phyloP scores from a whole-genome alignment of 2,113 vertebrate genomes.

The Otocyon megalotis region DNA sequence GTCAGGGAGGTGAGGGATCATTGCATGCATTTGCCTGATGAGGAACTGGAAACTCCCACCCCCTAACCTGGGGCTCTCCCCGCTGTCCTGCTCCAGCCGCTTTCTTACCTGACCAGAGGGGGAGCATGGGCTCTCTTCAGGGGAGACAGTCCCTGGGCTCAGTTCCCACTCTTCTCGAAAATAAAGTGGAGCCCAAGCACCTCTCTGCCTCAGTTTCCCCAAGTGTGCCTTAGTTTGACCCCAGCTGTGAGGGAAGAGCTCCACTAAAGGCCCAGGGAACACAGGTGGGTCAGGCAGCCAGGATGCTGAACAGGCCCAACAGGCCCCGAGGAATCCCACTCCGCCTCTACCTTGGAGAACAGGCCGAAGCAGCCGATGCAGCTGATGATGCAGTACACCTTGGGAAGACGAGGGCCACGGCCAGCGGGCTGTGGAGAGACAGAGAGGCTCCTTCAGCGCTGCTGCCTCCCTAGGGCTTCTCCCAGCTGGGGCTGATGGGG shows the following conservation, averaged over 20 bases:
- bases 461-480: not conserved
- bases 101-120: not conserved
- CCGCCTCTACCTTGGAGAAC: constrained; percentile 93
- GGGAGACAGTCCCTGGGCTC: not conserved
- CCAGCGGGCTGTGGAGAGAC: constrained; percentile 89
- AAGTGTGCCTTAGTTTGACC: not conserved
- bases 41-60: not conserved
- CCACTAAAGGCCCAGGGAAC: not conserved
- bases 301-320: constrained; percentile 34
- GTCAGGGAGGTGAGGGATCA: not conserved
- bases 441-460: constrained; percentile 41
- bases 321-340: not conserved
- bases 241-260: not conserved
- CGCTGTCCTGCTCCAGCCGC: not conserved
- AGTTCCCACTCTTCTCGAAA: not conserved
- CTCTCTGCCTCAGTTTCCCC: not conserved
- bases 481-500: not conserved
- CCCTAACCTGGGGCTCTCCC: not conserved
- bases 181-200: not conserved
- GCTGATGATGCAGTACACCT: constrained; percentile 98
- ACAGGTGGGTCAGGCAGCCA: not conserved
- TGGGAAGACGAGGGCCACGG: constrained; percentile 92
- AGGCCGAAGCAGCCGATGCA: constrained; percentile 95
- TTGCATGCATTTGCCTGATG: not conserved
- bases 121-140: not conserved